Evolutionary conservation across 1,140 invertebrate genomes (phyloP), one percentile per base, ranked within the genome.

Genomic region (Armadillidium nasatum): DNA sequence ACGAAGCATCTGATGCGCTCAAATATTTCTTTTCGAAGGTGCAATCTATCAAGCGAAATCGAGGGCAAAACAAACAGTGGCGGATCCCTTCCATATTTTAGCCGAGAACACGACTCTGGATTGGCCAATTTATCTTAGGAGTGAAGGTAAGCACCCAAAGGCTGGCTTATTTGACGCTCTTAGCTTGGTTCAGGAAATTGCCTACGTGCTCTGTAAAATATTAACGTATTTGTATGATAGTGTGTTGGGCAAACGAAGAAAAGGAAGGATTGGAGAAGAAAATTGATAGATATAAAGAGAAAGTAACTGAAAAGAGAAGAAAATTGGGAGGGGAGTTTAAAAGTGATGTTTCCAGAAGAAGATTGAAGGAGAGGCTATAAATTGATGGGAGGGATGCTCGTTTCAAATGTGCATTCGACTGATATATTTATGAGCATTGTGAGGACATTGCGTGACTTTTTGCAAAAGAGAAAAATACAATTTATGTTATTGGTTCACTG

Each of bases 51-150:
- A 60, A 19, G 50, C 11, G 11, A 19, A n/a, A 19, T 60, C 50
- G 50, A 60, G 50, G 50, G 50, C 50, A 60, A 60, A 60, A 19
- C 50, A 60, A 60, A 60, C 50, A 60, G 11, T 60, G 50, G 50
- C 50, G 50, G 7, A 60, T 60, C 50, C 50, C 50, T 60, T 60
- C 50, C 50, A 60, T 60, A 60, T 60, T 60, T 60, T 60, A 60
- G 50, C 50, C 50, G 50, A 60, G 19, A 60, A 60, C 50, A 60
- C 50, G 50, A 60, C 50, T 60, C 50, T 60, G 50, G 50, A 60
- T 60, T 60, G 50, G 50, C 50, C 50, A 60, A 60, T 60, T 60
- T 60, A 60, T 60, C 50, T 60, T 60, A 60, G 50, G 50, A 60
- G 50, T 60, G 50, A 60, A 60, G 50, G 50, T 60, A 60, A 60